phyloP scores from a whole-genome alignment of 2,113 vertebrate genomes.

The Centropus bengalensis region DNA sequence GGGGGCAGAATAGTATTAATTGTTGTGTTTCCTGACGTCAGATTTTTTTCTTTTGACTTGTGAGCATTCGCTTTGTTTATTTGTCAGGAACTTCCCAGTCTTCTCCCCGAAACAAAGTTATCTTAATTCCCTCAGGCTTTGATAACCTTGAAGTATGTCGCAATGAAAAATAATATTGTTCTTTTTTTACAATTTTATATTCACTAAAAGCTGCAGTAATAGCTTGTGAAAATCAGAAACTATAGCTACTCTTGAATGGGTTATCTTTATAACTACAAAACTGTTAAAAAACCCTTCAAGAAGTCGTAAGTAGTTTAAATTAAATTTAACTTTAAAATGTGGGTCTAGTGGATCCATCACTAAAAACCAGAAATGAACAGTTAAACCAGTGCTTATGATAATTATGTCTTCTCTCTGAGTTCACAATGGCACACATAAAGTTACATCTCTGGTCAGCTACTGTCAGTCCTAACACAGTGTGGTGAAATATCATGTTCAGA shows the following conservation, averaged over 20 bases:
- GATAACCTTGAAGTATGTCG: neutral
- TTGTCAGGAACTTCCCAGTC: neutral
- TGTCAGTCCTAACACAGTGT: neutral
- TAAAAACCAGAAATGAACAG: neutral
- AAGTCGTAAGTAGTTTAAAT: neutral
- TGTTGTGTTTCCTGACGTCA: conserved; percentile 58
- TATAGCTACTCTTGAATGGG: neutral
- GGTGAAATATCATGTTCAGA: neutral
- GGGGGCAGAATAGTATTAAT: conserved; percentile 54
- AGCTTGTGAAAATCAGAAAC: neutral
- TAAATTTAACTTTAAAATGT: neutral
- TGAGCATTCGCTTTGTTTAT: neutral
- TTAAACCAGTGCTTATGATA: neutral
- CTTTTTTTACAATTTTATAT: neutral
- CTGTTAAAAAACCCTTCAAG: neutral
- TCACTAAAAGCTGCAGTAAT: neutral
- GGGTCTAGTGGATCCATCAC: neutral
- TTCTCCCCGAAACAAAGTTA: neutral
- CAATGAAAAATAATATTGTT: neutral
- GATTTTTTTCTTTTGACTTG: neutral
- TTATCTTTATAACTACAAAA: neutral
- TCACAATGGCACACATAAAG: neutral
- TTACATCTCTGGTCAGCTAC: neutral
- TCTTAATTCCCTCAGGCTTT: neutral
- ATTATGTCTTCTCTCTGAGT: neutral